Conservation (phyloP, 2,113 vertebrate genomes). For the Larimichthys crocea region DNA sequence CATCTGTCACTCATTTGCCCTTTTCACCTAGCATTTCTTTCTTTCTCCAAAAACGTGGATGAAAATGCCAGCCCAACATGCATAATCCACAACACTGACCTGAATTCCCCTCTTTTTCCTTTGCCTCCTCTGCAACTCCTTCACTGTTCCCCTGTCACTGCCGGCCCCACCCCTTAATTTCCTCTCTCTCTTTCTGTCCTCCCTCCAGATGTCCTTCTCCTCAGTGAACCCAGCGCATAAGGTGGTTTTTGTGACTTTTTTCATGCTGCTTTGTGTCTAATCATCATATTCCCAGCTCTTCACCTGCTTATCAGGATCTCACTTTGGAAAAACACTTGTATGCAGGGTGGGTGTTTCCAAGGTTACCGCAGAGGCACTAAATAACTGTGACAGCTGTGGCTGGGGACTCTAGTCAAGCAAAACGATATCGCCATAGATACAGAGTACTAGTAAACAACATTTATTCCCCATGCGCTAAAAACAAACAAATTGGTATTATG, state of each 20-base stretch:
- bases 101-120: conserved; percentile 65
- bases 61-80: conserved; percentile 48
- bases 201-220: conserved; percentile 54
- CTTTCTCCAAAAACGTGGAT: conserved; percentile 53
- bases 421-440: conserved; percentile 74
- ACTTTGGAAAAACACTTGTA: conserved; percentile 72
- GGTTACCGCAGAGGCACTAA: conserved; percentile 78
- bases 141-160: conserved; percentile 56
- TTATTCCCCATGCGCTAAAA: conserved; percentile 49
- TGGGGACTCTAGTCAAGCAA: conserved; percentile 74
- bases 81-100: conserved; percentile 65
- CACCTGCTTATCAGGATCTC: conserved; percentile 75
- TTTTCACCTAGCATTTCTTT: conserved; percentile 32
- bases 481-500: conserved; percentile 54
- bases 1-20: conserved; percentile 43
- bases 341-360: conserved; percentile 78
- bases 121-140: conserved; percentile 43
- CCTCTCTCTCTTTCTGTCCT: conserved; percentile 51
- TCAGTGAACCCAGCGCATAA: conserved; percentile 44
- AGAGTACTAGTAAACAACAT: conserved; percentile 63
- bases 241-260: conserved; percentile 41
- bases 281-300: conserved; percentile 53
- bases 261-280: conserved; percentile 40
- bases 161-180: conserved; percentile 62
- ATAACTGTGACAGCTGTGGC: conserved; percentile 80